Conservation (phyloP, 2,113 vertebrate species). For the Recurvirostra avosetta region DNA sequence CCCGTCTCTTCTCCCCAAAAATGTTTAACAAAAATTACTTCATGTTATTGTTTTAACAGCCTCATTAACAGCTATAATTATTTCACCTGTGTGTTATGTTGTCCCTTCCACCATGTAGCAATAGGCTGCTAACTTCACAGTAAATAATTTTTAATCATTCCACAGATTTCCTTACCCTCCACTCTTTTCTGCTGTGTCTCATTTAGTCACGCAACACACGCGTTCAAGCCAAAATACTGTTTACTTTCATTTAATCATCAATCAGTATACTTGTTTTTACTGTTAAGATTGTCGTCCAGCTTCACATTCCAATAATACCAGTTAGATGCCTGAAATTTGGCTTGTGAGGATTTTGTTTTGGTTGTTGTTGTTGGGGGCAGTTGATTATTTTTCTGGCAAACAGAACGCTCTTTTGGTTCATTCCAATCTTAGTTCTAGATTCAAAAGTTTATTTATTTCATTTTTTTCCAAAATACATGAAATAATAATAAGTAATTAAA, state of each 20-base stretch:
- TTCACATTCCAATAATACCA: background rate
- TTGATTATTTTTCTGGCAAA: background rate
- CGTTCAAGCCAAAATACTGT: background rate
- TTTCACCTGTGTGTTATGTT: background rate
- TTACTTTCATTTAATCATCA: background rate
- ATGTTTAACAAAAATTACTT: background rate
- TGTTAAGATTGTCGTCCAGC: background rate
- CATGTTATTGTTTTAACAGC: background rate
- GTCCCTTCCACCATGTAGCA: fast-evolving
- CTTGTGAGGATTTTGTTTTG: background rate
- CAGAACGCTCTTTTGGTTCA: background rate
- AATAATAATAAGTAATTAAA: background rate
- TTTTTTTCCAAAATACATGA: background rate
- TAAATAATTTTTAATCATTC: background rate
- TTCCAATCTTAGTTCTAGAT: background rate
- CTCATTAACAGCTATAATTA: background rate
- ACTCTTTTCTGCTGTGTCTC: background rate
- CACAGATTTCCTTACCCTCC: background rate
- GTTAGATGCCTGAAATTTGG: background rate
- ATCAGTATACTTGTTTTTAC: background rate
- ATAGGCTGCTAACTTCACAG: background rate
- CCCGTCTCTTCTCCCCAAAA: fast-evolving
- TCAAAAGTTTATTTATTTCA: background rate
- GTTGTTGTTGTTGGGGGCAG: no score
- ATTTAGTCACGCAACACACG: background rate